These are phyloP conservation scores for Spongilla lacustris DNA, from an alignment of 37 sponge, comb jelly and placozoan species.

Conservation along the genomic window DNA sequence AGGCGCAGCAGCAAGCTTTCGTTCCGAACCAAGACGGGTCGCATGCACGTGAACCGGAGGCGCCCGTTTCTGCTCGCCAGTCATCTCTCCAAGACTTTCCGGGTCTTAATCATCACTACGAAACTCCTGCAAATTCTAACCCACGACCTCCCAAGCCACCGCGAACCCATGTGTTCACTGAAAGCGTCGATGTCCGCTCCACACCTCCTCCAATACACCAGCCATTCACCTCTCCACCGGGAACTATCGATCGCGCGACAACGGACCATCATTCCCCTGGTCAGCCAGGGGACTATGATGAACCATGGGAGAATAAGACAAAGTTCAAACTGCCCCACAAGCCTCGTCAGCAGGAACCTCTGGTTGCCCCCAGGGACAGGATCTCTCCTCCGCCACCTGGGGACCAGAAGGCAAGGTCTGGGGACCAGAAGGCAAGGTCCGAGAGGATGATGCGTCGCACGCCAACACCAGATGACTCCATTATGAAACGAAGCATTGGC, in stretches of 20 bases:
- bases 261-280: background rate
- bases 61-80: background rate
- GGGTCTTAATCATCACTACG: background rate
- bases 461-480: background rate
- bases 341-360: background rate
- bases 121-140: background rate
- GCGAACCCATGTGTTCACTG: background rate
- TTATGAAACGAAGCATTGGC: background rate
- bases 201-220: slow-evolving; percentile 33
- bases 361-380: background rate
- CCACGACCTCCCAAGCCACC: background rate
- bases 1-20: background rate
- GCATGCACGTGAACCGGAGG: background rate
- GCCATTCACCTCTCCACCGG: slow-evolving; percentile 15
- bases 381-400: background rate
- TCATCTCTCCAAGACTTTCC: background rate
- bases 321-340: background rate
- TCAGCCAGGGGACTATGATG: slow-evolving; percentile 56
- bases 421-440: background rate
- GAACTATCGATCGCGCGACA: slow-evolving; percentile 3
- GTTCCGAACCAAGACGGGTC: background rate
- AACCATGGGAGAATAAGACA: slow-evolving; percentile 68
- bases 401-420: background rate
- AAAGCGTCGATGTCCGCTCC: slow-evolving; percentile 17
- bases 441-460: background rate